Evolutionary conservation across 2,113 vertebrate species (phyloP).

Genomic region (Pipra filicauda): DNA sequence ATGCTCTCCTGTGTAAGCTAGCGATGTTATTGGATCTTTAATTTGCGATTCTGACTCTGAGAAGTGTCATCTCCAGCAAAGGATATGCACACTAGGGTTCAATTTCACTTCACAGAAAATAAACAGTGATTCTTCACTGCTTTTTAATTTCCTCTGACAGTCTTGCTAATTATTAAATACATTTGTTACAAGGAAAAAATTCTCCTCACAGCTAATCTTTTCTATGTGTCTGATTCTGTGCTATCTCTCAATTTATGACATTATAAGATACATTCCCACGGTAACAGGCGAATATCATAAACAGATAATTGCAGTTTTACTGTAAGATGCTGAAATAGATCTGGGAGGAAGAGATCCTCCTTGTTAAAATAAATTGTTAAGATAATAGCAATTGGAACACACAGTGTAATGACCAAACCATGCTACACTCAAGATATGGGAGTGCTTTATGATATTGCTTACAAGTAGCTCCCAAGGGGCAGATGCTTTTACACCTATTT

Average conservation of each 20-base stretch:
- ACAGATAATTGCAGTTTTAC: conserved; percentile 8
- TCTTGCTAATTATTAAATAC: conserved; percentile 22
- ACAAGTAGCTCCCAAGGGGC: not conserved
- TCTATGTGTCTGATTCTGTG: not conserved
- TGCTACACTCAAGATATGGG: not conserved
- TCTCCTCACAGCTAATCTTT: not conserved
- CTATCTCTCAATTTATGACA: not conserved
- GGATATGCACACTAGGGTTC: not conserved
- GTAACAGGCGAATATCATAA: conserved; percentile 2
- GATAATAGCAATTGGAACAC: not conserved
- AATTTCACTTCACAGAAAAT: not conserved
- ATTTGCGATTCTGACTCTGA: not conserved
- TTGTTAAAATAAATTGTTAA: conserved; percentile 22
- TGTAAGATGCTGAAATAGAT: conserved; percentile 2
- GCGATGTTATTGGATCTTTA: not conserved
- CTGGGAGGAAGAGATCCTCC: not conserved
- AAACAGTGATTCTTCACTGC: not conserved
- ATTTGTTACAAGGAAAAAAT: not conserved
- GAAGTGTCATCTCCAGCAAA: not conserved
- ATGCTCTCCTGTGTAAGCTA: not conserved
- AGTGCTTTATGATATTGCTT: conserved; percentile 6
- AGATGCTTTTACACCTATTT: conserved; percentile 15
- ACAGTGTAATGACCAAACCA: not conserved
- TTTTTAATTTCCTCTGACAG: not conserved
- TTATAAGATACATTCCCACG: not conserved